Percentiles rank a stretch among this genome's conserved stretches.
phyloP scores from a whole-genome alignment of 2,797 vertebrate genomes.

The Spatula clypeata region DNA sequence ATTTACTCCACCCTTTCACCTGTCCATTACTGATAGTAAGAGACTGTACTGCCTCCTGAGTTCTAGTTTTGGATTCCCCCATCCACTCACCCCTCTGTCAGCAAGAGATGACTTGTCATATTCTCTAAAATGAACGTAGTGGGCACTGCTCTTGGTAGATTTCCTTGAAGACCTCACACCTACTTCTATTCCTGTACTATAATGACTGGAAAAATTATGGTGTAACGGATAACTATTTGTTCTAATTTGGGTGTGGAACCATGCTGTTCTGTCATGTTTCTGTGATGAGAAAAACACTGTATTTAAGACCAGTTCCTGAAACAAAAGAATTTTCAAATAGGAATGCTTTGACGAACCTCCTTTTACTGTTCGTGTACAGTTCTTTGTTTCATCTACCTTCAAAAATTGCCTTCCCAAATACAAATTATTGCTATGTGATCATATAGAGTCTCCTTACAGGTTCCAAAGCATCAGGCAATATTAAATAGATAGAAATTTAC shows the following conservation, averaged over 20 bases:
- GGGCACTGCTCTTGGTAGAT: neutral
- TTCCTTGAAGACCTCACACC: neutral
- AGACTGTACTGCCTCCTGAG: neutral
- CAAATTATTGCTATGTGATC: neutral
- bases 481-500: neutral
- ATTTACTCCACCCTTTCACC: neutral
- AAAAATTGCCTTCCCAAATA: neutral
- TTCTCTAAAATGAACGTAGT: neutral
- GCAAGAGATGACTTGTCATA: neutral
- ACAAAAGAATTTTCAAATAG: neutral
- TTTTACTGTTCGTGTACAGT: neutral
- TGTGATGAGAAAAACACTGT: neutral
- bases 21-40: neutral
- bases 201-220: neutral
- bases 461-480: neutral
- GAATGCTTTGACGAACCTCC: neutral
- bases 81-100: rapidly evolving
- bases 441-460: neutral
- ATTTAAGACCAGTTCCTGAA: neutral
- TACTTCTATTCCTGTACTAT: neutral
- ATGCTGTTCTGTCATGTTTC: neutral
- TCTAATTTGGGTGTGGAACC: neutral
- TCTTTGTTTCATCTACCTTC: neutral
- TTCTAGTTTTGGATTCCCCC: neutral
- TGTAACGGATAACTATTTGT: neutral